Evolutionary conservation across 2,797 vertebrate species (phyloP), one percentile per base, ranked within the genome.

Genomic region (Apogon talboti): DNA sequence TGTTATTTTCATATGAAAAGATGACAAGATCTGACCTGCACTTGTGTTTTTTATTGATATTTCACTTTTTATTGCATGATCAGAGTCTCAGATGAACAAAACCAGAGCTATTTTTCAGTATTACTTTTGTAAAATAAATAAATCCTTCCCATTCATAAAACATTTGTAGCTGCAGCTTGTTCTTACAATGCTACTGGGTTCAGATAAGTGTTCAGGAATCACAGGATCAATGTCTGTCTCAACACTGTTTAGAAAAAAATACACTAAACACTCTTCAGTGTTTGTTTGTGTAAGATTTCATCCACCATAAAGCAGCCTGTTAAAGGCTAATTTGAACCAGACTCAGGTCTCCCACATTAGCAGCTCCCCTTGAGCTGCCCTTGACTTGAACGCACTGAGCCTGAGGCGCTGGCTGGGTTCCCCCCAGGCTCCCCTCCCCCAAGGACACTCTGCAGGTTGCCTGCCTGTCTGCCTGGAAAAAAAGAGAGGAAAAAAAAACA

Each of bases 281-380:
- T 50, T n/a, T 68, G 45, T 71, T 66, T 74, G 45, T 67, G 24
- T 18, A 9, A 0, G 11, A 38, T 42, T 67, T 40, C 46, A 76
- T 66, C 41, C 46, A 41, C 45, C 35, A 15, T 12, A 40, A 28
- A 38, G 60, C 70, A 18, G 50, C 18, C 56, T 46, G 41, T 71
- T 56, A 62, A 49, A 46, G 70, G 45, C 59, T 81, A 14, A 83
- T 84, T 85, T 76, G 52, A 84, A 79, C 62, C 78, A 71, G 63
- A 80, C 51, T 71, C 71, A 16, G 71, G 71, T 81, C 77, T 81
- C 58, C 14, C 47, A 68, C 75, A 78, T 82, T 76, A 77, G 73
- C 43, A 42, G 66, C 58, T 91, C 79, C 74, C 91, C 89, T 92
- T 92, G 84, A 92, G 80, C 66, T 74, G 90, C 81, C 92, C 91